A percentile compares a stretch with the other conserved stretches of the same genome.
These are phyloP conservation scores for Drosophila pegasa DNA, from an alignment of 2,888 invertebrate genomes.

Conservation along the genomic window DNA sequence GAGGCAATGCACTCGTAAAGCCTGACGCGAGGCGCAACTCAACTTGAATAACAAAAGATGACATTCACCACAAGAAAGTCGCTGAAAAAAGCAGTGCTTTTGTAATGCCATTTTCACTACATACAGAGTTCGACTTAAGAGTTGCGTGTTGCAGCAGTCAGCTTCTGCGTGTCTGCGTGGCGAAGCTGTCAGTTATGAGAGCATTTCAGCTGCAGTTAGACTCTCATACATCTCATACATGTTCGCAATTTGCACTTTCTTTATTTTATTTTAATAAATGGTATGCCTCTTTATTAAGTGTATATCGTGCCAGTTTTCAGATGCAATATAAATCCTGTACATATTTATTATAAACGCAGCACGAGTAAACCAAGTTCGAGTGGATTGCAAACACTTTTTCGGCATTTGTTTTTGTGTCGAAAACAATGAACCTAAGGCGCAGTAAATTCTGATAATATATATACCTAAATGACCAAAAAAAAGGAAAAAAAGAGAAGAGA, in stretches of 20 bases:
- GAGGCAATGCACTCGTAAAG: conserved; percentile 49
- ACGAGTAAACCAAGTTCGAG: conserved; percentile 13
- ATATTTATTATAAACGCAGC: conserved; percentile 8
- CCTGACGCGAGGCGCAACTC: background rate
- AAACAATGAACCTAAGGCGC: conserved; percentile 74
- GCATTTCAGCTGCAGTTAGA: too few relatives aligned
- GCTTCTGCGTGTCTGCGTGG: background rate
- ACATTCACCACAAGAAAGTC: background rate
- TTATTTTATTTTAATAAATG: background rate
- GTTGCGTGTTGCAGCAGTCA: background rate
- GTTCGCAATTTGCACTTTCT: background rate
- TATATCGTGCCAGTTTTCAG: background rate
- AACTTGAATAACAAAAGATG: conserved; percentile 12
- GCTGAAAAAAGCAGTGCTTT: background rate
- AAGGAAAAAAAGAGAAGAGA: conserved; percentile 14
- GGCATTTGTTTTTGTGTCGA: background rate
- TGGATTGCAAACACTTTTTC: conserved; percentile 32
- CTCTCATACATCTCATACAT: too few relatives aligned
- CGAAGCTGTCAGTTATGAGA: background rate
- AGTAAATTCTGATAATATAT: conserved; percentile 67
- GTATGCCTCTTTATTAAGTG: background rate
- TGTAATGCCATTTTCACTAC: background rate
- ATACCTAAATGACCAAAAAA: conserved; percentile 41
- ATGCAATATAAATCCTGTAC: background rate
- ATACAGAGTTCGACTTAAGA: background rate